Percentiles rank a stretch among this genome's conserved stretches.
phyloP scores from a whole-genome alignment of 2,888 invertebrate species.

The Panzeria rudis region DNA sequence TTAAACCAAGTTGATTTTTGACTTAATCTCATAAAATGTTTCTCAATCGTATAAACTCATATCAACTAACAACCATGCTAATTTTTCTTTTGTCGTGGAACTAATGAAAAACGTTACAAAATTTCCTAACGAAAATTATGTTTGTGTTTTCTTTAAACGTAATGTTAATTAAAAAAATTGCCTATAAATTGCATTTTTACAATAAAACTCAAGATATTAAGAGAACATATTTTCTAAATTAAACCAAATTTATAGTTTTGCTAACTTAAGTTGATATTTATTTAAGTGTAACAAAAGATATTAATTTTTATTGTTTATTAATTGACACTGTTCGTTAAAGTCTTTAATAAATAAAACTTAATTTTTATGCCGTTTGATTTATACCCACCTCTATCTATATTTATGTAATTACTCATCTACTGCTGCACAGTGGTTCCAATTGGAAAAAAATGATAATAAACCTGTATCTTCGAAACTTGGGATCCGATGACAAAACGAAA shows the following conservation, averaged over 20 bases:
- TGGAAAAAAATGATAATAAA: too few relatives aligned
- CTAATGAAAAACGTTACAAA: conserved; percentile 12
- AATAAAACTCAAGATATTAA: not conserved
- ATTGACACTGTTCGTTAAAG: not conserved
- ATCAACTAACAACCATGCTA: not conserved
- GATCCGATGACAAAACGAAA: too few relatives aligned
- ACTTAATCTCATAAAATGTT: conserved; percentile 42
- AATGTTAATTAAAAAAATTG: not conserved
- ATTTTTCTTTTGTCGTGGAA: not conserved
- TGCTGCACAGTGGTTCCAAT: too few relatives aligned
- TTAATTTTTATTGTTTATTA: not conserved
- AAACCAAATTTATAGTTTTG: not conserved
- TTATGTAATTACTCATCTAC: not conserved
- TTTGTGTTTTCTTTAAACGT: too few relatives aligned
- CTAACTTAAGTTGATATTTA: not conserved
- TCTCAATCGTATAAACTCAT: conserved; percentile 34
- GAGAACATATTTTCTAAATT: not conserved
- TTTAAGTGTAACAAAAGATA: not conserved
- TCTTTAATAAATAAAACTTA: not conserved
- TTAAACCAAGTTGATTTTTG: conserved; percentile 24
- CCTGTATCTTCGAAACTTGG: too few relatives aligned
- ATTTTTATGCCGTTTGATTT: too few relatives aligned
- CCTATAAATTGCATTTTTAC: too few relatives aligned
- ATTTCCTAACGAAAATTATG: conserved; percentile 22
- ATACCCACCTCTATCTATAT: not conserved